Percentiles rank a stretch among this genome's conserved stretches.
phyloP scores from a whole-genome alignment of 2,888 invertebrate genomes.

The Petrolisthes cinctipes region DNA sequence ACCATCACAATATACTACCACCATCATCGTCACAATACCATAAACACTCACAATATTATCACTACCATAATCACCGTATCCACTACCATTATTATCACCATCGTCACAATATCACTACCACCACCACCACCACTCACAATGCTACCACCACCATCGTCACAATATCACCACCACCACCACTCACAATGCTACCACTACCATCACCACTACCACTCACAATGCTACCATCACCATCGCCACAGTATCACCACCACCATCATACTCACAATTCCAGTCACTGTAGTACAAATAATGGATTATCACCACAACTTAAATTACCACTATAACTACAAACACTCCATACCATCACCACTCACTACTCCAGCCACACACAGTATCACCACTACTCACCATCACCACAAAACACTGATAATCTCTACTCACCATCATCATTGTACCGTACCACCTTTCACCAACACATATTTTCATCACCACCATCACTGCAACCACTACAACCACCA shows the following conservation, averaged over 20 bases:
- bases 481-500: not conserved
- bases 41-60: too few species aligned
- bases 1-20: conserved; percentile 1
- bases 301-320: not conserved
- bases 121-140: not conserved
- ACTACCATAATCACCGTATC: too few species aligned
- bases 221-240: not conserved
- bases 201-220: too few species aligned
- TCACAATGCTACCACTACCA: too few species aligned
- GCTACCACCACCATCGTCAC: not conserved
- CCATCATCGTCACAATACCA: not conserved
- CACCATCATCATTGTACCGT: too few species aligned
- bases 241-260: not conserved
- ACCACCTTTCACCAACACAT: not conserved
- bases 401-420: not conserved
- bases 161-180: not conserved
- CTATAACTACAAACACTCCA: not conserved
- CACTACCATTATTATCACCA: not conserved
- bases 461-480: not conserved
- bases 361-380: not conserved
- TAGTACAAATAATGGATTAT: not conserved
- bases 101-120: not conserved
- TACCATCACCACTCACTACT: not conserved
- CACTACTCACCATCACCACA: not conserved
- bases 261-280: not conserved